Evolutionary conservation across 2,113 vertebrate genomes (phyloP).

Genomic region (Caranx melampygus): DNA sequence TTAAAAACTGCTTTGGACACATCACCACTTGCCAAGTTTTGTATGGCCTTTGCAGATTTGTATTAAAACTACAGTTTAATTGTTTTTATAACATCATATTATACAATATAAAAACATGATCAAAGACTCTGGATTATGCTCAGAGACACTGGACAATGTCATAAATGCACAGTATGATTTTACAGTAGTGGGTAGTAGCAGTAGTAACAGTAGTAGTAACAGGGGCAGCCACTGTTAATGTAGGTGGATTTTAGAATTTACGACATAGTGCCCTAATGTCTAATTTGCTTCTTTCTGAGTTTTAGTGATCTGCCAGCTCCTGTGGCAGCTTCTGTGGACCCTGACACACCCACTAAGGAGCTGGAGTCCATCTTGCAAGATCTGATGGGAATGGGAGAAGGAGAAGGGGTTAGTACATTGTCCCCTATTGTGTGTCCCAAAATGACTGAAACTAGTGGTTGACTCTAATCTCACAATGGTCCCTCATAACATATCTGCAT

Average conservation of each 20-base stretch:
- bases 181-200: not conserved
- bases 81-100: not conserved
- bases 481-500: too few relatives aligned
- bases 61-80: too few relatives aligned
- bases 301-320: constrained; percentile 72
- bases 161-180: not conserved
- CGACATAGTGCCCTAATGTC: not conserved
- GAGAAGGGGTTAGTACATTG: constrained; percentile 60
- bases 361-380: constrained; percentile 81
- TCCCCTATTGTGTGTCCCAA: not conserved
- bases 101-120: not conserved
- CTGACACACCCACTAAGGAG: constrained; percentile 74
- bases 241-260: not conserved
- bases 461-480: too few relatives aligned
- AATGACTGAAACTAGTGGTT: not conserved
- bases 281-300: not conserved
- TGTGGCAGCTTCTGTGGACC: constrained; percentile 41
- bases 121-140: not conserved
- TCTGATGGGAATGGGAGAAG: constrained; percentile 72
- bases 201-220: too few relatives aligned
- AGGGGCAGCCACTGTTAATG: not conserved
- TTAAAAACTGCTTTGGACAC: not conserved
- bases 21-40: not conserved
- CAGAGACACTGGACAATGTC: not conserved
- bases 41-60: not conserved